Percentiles rank a stretch among this genome's conserved stretches.
phyloP scores from a whole-genome alignment of 2,113 vertebrate genomes.

The Sialia sialis region DNA sequence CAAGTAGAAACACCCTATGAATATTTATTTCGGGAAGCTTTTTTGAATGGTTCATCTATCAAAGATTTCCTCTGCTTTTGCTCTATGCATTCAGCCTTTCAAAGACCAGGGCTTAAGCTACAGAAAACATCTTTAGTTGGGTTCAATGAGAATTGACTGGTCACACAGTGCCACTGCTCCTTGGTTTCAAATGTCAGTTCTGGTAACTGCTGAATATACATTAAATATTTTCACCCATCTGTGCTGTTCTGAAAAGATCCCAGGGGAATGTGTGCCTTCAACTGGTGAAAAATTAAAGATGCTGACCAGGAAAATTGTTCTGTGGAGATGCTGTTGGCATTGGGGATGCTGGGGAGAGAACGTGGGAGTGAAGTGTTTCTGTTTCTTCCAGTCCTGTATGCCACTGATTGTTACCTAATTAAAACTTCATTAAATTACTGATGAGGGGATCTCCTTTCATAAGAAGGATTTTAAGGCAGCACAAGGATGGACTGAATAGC shows the following conservation, averaged over 20 bases:
- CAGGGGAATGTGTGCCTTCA: background rate
- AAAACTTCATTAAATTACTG: background rate
- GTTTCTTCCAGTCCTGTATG: accelerated
- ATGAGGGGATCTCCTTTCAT: background rate
- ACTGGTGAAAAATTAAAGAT: background rate
- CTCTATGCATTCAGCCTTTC: background rate
- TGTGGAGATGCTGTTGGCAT: accelerated
- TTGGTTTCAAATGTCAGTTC: background rate
- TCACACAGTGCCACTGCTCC: background rate
- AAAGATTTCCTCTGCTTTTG: background rate
- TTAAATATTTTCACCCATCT: background rate
- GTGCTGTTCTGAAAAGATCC: background rate
- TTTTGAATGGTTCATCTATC: background rate
- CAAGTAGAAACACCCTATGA: background rate
- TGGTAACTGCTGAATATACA: background rate
- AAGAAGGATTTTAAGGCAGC: background rate
- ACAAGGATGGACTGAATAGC: background rate
- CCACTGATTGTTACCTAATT: background rate
- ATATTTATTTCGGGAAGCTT: background rate
- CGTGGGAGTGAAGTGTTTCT: background rate
- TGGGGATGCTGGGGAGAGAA: background rate
- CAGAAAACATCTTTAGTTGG: background rate
- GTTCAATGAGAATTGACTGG: background rate
- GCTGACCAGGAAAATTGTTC: background rate
- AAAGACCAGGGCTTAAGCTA: background rate